phyloP scores from a whole-genome alignment of 2,113 vertebrate genomes.

The Girardinichthys multiradiatus region DNA sequence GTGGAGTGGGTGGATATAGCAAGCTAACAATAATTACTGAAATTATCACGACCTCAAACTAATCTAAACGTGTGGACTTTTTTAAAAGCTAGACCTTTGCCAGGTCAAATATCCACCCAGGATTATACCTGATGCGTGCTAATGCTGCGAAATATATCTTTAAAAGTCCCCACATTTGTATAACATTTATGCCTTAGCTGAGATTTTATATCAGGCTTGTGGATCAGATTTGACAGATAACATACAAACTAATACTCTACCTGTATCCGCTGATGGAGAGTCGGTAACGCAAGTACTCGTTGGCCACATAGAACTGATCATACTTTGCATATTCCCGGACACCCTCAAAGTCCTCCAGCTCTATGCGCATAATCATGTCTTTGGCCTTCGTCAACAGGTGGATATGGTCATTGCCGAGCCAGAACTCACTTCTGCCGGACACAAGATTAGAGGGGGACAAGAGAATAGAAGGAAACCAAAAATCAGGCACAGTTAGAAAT shows the following conservation, averaged over 20 bases:
- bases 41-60: not conserved
- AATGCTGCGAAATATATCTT: not conserved
- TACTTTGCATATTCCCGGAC: constrained; percentile 89
- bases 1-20: not conserved
- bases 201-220: constrained; percentile 1
- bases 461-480: not conserved
- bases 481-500: constrained; percentile 11
- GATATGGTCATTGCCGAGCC: constrained; percentile 95
- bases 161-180: not conserved
- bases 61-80: no score
- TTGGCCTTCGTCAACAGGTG: constrained; percentile 91
- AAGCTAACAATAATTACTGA: not conserved
- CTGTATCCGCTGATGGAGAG: constrained; percentile 87
- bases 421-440: constrained; percentile 84
- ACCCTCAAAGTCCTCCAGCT: constrained; percentile 92
- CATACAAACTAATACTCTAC: constrained; percentile 28
- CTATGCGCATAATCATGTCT: constrained; percentile 91
- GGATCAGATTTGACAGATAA: not conserved
- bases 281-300: constrained; percentile 90
- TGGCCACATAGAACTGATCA: constrained; percentile 91
- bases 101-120: not conserved
- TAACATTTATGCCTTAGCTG: not conserved
- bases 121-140: not conserved
- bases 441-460: not conserved
- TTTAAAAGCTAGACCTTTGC: no score